Evolutionary conservation across 2,888 invertebrate genomes (phyloP).

Genomic region (Andrena dorsata): DNA sequence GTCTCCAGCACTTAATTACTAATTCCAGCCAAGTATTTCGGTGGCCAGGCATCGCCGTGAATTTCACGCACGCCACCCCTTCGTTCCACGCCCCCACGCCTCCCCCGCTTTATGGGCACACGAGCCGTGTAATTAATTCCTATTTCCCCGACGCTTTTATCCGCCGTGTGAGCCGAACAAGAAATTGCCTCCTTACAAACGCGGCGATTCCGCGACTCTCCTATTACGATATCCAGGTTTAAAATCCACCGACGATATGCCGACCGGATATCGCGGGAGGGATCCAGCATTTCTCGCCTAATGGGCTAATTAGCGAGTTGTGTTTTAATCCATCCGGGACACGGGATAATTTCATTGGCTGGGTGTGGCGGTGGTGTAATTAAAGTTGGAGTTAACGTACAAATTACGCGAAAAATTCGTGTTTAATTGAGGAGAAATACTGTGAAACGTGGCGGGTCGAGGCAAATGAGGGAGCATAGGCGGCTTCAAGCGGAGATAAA

Average conservation of each 20-base stretch:
- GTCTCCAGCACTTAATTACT: slow-evolving; percentile 74
- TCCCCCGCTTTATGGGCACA: slow-evolving; percentile 7
- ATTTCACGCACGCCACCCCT: slow-evolving; percentile 59
- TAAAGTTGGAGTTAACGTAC: slow-evolving; percentile 34
- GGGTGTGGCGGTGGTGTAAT: slow-evolving; percentile 7
- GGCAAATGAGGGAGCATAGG: background rate
- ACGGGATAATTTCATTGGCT: slow-evolving; percentile 15
- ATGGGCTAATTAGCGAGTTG: slow-evolving; percentile 25
- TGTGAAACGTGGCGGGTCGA: slow-evolving; percentile 4
- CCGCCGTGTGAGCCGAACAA: background rate
- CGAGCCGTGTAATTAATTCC: slow-evolving; percentile 29
- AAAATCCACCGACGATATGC: slow-evolving; percentile 4
- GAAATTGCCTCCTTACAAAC: slow-evolving; percentile 9
- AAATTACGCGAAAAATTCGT: slow-evolving; percentile 18
- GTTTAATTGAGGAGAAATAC: slow-evolving; percentile 35
- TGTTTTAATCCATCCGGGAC: slow-evolving; percentile 4
- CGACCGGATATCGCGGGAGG: background rate
- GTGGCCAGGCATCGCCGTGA: slow-evolving; percentile 43
- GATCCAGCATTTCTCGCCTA: background rate
- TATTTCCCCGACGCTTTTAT: background rate
- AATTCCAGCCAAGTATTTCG: slow-evolving; percentile 71
- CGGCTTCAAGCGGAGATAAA: slow-evolving; percentile 23
- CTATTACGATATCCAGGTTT: background rate
- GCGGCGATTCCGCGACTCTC: background rate
- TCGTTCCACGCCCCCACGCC: slow-evolving; percentile 5